Base-by-base conservation (phyloP, 1,140 invertebrate genomes). In the Heliothis virescens region DNA sequence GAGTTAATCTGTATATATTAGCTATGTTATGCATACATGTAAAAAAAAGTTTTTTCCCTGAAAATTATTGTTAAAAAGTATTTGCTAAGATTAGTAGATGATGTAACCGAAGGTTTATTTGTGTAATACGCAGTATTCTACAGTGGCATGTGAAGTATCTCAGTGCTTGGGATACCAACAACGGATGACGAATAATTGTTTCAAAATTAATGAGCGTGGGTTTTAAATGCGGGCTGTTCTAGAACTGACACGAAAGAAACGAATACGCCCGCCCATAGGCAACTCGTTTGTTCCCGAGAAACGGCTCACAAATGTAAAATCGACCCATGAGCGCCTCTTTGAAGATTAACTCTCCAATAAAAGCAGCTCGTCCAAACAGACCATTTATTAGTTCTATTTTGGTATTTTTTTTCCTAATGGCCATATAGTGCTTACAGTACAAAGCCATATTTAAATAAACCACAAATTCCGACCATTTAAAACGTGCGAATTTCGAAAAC, bases 351-450 rank as follows among this genome's bases (percentile, higher is more conserved):
- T 47, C 34, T 21, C n/a, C 16, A 11, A 21, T 47, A 12, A 9
- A 21, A 60, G 13, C 57, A 41, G 41, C 3, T 7, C 4, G 18
- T 48, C n/a, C 50, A 48, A 21, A 48, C 29, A 34, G 41, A 3
- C 41, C 41, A 67, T 48, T 67, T 48, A 67, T 47, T 67, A 48
- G 63, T 67, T 67, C 41, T 67, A 67, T 67, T 48, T 67, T 21
- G 16, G 41, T 67, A n/a, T 11, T 21, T 57, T 21, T 57, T 67
- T 67, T 18, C 7, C 41, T 41, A 48, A 67, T 5, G 34, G 62
- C 29, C 34, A 41, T 21, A 10, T 11, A 65, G 34, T 65, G 62
- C 62, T 65, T 16, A 65, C 34, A 65, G 62, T 65, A 29, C 62
- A 12, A 41, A 48, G 1, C 18, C 57, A 60, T 12, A n/a, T 48